Percentiles rank a stretch among this genome's conserved stretches.
phyloP scores from a whole-genome alignment of 2,888 invertebrate genomes.

The Andricus curvator region DNA sequence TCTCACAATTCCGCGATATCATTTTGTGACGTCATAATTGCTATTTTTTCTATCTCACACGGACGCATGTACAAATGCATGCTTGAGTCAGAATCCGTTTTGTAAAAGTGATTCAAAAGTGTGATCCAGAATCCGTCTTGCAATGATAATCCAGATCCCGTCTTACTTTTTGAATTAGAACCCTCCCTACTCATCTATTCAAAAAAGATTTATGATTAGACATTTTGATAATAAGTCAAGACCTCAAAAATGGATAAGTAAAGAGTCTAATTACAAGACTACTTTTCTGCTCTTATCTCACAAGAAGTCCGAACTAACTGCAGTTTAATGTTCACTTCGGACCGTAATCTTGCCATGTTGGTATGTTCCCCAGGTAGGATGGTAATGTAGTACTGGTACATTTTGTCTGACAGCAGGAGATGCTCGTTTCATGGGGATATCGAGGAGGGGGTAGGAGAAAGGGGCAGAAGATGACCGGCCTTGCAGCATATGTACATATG shows the following conservation, averaged over 20 bases:
- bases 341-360: constrained; percentile 10
- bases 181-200: too few relatives aligned
- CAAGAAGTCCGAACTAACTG: neutral
- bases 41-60: too few relatives aligned
- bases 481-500: constrained; percentile 46
- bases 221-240: neutral
- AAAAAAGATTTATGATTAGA: too few relatives aligned
- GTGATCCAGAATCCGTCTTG: too few relatives aligned
- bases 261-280: neutral
- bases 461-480: constrained; percentile 44
- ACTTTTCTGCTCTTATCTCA: neutral
- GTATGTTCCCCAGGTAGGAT: neutral
- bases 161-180: too few relatives aligned
- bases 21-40: too few relatives aligned
- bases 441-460: neutral
- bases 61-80: too few relatives aligned
- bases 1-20: too few relatives aligned
- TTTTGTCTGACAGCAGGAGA: constrained; percentile 30
- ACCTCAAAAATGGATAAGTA: neutral
- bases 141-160: too few relatives aligned
- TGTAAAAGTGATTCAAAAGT: too few relatives aligned
- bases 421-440: constrained; percentile 16
- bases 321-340: constrained; percentile 5
- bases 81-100: too few relatives aligned
- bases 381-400: constrained; percentile 12